Conservation (phyloP, 2,797 vertebrate species). For the Chanos chanos region DNA sequence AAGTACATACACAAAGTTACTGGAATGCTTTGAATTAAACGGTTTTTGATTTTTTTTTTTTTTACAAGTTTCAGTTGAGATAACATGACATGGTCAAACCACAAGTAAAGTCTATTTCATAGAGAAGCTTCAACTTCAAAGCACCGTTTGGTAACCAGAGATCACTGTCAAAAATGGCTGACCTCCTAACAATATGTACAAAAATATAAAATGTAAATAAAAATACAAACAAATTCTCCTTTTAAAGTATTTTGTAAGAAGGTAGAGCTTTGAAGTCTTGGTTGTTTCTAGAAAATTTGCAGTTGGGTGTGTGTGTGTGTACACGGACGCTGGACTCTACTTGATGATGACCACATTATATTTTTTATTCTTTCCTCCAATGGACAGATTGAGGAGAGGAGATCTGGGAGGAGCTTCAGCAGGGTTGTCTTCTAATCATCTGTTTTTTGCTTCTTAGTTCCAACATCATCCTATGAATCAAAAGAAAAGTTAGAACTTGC, state of each 20-base stretch:
- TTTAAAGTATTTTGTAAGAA: constrained; percentile 88
- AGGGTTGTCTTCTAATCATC: constrained; percentile 67
- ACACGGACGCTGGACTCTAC: constrained; percentile 66
- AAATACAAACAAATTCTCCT: constrained; percentile 94
- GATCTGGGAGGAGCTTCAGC: constrained; percentile 48
- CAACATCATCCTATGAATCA: constrained; percentile 73
- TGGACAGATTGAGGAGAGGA: constrained; percentile 57
- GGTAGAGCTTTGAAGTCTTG: constrained; percentile 83
- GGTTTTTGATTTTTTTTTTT: constrained; percentile 58
- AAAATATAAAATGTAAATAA: constrained; percentile 98
- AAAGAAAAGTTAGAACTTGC: constrained; percentile 1
- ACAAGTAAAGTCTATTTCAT: constrained; percentile 78
- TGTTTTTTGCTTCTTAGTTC: constrained; percentile 90
- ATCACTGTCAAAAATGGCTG: constrained; percentile 82
- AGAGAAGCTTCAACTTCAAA: constrained; percentile 74
- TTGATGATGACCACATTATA: constrained; percentile 73
- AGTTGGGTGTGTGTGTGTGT: constrained; percentile 51
- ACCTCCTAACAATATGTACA: constrained; percentile 92
- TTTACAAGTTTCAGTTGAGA: constrained; percentile 67
- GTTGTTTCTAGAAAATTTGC: constrained; percentile 70
- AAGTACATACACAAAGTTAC: constrained; percentile 83
- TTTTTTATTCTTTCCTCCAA: constrained; percentile 47
- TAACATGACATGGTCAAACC: constrained; percentile 81
- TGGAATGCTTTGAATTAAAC: constrained; percentile 77
- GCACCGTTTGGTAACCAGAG: constrained; percentile 83